Evolutionary conservation across 1,140 invertebrate species (phyloP).

Genomic region (Zaprionus camerounensis): DNA sequence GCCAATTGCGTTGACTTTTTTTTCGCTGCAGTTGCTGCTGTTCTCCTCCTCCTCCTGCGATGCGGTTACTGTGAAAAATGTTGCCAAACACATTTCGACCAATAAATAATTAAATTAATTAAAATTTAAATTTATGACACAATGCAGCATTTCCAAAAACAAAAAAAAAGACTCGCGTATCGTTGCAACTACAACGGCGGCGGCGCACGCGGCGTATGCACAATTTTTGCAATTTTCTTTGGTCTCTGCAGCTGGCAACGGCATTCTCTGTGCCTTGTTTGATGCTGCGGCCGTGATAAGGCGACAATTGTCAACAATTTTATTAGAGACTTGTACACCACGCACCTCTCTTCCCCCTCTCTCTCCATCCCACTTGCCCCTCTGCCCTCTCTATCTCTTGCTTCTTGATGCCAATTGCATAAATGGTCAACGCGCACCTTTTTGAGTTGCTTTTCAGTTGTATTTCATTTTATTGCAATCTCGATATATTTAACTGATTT

Average conservation of each 20-base stretch:
- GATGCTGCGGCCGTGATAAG: constrained; percentile 72
- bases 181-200: background rate
- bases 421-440: constrained; percentile 68
- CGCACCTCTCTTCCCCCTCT: background rate
- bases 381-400: constrained; percentile 7
- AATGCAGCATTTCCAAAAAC: constrained; percentile 57
- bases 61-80: constrained; percentile 45
- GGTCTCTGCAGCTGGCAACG: constrained; percentile 26
- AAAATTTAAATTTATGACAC: constrained; percentile 79
- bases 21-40: constrained; percentile 1
- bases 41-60: constrained; percentile 30
- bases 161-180: constrained; percentile 13
- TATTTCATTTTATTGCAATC: constrained; percentile 66
- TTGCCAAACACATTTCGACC: constrained; percentile 59
- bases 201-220: constrained; percentile 51
- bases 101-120: constrained; percentile 83
- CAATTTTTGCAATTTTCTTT: constrained; percentile 56
- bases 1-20: constrained; percentile 52
- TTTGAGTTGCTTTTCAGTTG: constrained; percentile 70
- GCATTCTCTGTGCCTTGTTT: constrained; percentile 69
- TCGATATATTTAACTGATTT: constrained; percentile 46
- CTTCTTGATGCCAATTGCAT: constrained; percentile 68
- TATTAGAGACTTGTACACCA: constrained; percentile 57
- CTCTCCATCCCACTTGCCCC: constrained; percentile 5
- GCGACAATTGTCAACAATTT: constrained; percentile 82